Evolutionary conservation across 1,140 invertebrate genomes (phyloP).

Genomic region (Teleogryllus occipitalis): DNA sequence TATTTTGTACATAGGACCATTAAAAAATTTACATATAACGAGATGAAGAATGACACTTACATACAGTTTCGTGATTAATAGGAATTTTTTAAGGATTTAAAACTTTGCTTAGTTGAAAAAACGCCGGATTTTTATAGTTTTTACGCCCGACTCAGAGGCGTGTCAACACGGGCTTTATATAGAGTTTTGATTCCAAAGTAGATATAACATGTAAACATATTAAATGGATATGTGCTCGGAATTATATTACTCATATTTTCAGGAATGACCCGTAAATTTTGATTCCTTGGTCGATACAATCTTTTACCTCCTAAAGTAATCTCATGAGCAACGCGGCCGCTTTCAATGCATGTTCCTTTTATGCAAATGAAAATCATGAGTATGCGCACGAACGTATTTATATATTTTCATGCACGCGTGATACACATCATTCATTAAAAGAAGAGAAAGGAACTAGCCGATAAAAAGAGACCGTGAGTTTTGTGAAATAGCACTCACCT

Average conservation of each 20-base stretch:
- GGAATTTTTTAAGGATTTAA: constrained; percentile 6
- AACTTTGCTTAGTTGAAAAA: constrained; percentile 2
- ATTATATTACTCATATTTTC: constrained; percentile 2
- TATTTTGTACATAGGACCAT: constrained; percentile 5
- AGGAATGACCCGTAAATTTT: background rate
- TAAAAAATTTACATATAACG: constrained; percentile 2
- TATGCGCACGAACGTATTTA: too few relatives aligned
- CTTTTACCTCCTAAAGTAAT: too few relatives aligned
- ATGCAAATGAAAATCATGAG: too few relatives aligned
- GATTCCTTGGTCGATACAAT: background rate
- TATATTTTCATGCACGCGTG: too few relatives aligned
- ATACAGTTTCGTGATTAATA: constrained; percentile 1
- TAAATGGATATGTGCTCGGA: background rate
- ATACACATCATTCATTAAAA: too few relatives aligned
- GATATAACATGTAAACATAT: background rate
- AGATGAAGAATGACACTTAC: constrained; percentile 4
- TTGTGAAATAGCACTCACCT: too few relatives aligned
- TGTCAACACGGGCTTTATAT: background rate
- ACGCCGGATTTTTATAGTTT: background rate
- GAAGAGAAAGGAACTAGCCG: too few relatives aligned
- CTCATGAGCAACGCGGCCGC: too few relatives aligned
- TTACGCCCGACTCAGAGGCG: background rate
- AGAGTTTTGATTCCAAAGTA: constrained; percentile 5
- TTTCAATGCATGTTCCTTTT: too few relatives aligned
- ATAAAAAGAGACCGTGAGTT: too few relatives aligned